phyloP scores from a whole-genome alignment of 1,140 invertebrate species.

The Plectus sambesii region DNA sequence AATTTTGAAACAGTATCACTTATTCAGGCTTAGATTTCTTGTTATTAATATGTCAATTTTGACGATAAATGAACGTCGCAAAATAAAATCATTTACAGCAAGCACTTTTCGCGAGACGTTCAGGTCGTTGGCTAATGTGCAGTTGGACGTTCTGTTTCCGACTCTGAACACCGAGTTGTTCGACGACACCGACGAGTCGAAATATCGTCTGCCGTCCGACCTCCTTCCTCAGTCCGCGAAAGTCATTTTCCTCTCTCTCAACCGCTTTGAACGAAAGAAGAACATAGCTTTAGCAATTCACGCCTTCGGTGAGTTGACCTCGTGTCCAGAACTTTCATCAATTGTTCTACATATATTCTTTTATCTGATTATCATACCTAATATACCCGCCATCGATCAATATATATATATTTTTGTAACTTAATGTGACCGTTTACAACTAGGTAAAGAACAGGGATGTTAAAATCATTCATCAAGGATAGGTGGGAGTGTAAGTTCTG shows the following conservation, averaged over 20 bases:
- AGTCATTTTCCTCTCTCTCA: constrained; percentile 74
- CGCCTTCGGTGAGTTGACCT: constrained; percentile 62
- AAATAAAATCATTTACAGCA: constrained; percentile 51
- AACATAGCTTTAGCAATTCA: constrained; percentile 71
- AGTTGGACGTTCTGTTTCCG: constrained; percentile 76
- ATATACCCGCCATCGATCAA: no score
- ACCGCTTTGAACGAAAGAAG: constrained; percentile 95
- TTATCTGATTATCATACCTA: no score
- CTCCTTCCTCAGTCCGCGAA: constrained; percentile 22
- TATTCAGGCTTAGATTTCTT: constrained; percentile 11
- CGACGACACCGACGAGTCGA: constrained; percentile 55
- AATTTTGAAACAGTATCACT: no score
- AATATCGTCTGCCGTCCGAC: constrained; percentile 51
- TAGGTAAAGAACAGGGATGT: no score
- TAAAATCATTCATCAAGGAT: no score
- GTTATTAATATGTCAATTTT: no score
- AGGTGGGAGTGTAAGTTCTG: no score
- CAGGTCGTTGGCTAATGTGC: constrained; percentile 51
- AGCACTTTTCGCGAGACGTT: constrained; percentile 74
- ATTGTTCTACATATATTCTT: no score
- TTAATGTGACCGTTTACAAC: no score
- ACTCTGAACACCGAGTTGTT: constrained; percentile 55
- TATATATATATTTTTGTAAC: no score
- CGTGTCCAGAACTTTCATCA: no score
- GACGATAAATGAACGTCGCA: no score